Evolutionary conservation across 2,888 invertebrate species (phyloP).

Genomic region (Sericinus montela): DNA sequence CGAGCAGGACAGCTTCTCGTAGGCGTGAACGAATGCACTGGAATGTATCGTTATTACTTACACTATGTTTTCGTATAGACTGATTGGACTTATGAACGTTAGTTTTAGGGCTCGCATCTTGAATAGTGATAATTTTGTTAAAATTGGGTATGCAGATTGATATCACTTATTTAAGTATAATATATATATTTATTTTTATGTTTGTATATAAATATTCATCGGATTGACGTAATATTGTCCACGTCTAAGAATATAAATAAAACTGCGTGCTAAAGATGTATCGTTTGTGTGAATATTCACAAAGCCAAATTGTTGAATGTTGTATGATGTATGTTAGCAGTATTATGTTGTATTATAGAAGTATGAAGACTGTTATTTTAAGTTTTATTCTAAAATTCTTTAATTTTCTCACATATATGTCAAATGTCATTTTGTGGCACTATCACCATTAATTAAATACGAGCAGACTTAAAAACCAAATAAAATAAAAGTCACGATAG

Average conservation of each 20-base stretch:
- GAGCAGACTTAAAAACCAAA: too few relatives aligned
- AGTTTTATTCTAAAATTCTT: too few relatives aligned
- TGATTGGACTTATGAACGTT: constrained; percentile 20
- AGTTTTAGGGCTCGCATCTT: neutral
- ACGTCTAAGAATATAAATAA: neutral
- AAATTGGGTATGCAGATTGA: neutral
- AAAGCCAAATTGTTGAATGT: constrained; percentile 16
- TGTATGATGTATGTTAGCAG: constrained; percentile 8
- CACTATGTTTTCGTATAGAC: constrained; percentile 4
- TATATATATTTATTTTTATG: neutral
- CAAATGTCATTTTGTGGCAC: neutral
- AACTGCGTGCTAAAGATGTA: neutral
- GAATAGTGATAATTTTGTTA: neutral
- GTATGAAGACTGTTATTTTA: constrained; percentile 4
- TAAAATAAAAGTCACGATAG: too few relatives aligned
- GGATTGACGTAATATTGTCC: neutral
- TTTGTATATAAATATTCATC: too few relatives aligned
- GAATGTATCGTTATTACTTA: too few relatives aligned
- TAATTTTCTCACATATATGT: too few relatives aligned
- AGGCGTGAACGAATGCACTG: constrained; percentile 23
- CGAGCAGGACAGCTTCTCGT: constrained; percentile 77
- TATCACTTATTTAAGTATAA: constrained; percentile 1
- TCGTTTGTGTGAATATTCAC: constrained; percentile 7
- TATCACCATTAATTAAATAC: neutral
- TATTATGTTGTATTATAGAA: constrained; percentile 5